phyloP scores from a whole-genome alignment of 23 tunicate species.

The Botrylloides violaceus region DNA sequence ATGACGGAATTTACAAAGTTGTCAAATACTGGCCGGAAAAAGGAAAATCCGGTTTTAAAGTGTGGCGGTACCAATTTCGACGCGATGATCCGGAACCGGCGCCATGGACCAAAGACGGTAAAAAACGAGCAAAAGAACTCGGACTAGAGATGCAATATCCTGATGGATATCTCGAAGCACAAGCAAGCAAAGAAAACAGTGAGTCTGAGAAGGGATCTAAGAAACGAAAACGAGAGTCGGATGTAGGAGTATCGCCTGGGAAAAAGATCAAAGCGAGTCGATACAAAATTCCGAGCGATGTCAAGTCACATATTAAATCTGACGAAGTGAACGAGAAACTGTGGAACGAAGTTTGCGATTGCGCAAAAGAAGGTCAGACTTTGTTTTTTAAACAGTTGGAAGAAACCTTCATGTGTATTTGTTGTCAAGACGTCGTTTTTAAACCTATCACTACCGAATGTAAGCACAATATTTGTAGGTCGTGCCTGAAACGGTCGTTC shows the following conservation, averaged over 20 bases:
- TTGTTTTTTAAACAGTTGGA: slow-evolving; percentile 49
- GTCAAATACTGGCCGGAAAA: slow-evolving; percentile 89
- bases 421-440: slow-evolving; percentile 68
- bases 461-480: slow-evolving; percentile 73
- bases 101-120: slow-evolving; percentile 90
- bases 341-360: slow-evolving; percentile 58
- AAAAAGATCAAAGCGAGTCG: slow-evolving; percentile 40
- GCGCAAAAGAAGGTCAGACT: slow-evolving; percentile 58
- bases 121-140: slow-evolving; percentile 50
- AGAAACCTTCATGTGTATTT: slow-evolving; percentile 42
- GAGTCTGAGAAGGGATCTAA: slow-evolving; percentile 20
- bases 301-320: slow-evolving; percentile 27
- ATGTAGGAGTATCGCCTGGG: background rate
- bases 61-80: slow-evolving; percentile 79
- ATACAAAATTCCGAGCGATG: slow-evolving; percentile 27
- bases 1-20: slow-evolving; percentile 93
- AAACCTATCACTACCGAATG: slow-evolving; percentile 68
- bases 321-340: slow-evolving; percentile 39
- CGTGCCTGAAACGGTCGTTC: slow-evolving; percentile 67
- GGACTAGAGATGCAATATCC: slow-evolving; percentile 79
- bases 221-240: slow-evolving; percentile 23
- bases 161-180: slow-evolving; percentile 71
- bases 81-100: slow-evolving; percentile 89
- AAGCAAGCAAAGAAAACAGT: slow-evolving; percentile 31
- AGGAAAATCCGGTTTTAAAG: slow-evolving; percentile 74